Conservation (phyloP, 2,113 vertebrate species). For the Microtus ochrogaster region DNA sequence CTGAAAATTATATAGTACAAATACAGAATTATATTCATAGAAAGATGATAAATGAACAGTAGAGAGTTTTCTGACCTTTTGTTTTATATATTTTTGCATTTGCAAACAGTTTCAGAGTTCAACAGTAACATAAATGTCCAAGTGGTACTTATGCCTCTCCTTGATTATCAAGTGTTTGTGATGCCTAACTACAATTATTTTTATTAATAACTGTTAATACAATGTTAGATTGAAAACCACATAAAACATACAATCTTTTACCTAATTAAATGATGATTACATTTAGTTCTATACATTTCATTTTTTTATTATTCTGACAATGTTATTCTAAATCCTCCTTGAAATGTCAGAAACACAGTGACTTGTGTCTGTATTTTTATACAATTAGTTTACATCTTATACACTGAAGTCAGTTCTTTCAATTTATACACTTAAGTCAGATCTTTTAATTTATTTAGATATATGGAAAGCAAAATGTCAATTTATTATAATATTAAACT, state of each 20-base stretch:
- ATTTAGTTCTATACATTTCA: background rate
- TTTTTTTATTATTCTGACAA: background rate
- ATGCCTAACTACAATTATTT: background rate
- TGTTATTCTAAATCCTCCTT: background rate
- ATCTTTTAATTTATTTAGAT: background rate
- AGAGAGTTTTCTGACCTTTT: background rate
- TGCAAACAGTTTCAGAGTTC: background rate
- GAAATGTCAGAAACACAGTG: background rate
- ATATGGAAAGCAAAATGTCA: conserved; percentile 3
- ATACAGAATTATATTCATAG: background rate
- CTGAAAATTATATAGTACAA: background rate
- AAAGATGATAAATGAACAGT: background rate
- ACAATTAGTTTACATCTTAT: background rate
- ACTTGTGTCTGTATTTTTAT: background rate
- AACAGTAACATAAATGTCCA: background rate
- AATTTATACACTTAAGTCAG: background rate
- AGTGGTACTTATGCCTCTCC: background rate
- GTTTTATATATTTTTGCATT: background rate
- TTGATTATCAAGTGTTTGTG: background rate
- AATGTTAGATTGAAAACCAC: background rate
- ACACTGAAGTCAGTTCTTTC: background rate
- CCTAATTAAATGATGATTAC: background rate
- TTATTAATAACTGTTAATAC: background rate
- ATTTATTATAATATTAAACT: background rate
- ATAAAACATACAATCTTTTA: background rate